A percentile compares a stretch with the other conserved stretches of the same genome.
Evolutionary conservation across 64 coral and sea anemone species (phyloP).

Genomic region (Actinia equina): DNA sequence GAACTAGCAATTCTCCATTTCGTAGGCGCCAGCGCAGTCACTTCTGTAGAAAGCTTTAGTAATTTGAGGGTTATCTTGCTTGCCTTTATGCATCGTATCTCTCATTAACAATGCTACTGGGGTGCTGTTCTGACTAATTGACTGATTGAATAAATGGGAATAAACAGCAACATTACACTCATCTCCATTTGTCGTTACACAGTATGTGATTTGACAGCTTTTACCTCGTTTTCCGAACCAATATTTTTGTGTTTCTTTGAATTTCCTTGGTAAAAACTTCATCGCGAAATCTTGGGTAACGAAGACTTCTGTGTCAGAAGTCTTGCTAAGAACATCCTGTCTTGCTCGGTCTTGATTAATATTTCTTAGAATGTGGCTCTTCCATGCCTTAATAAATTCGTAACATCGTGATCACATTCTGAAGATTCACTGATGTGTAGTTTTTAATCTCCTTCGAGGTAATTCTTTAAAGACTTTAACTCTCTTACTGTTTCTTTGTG

Average conservation of each 20-base stretch:
- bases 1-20: conserved; percentile 14
- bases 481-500: too few relatives aligned
- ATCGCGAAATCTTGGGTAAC: conserved; percentile 15
- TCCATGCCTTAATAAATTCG: conserved; percentile 14
- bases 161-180: conserved; percentile 1
- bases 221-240: conserved; percentile 7
- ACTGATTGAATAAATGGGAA: background rate
- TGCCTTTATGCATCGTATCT: background rate
- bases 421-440: too few relatives aligned
- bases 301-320: conserved; percentile 13
- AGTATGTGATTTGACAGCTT: conserved; percentile 8
- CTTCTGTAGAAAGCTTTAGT: conserved; percentile 14
- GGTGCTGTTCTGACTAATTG: background rate
- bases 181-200: background rate
- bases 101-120: background rate
- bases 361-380: conserved; percentile 10
- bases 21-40: conserved; percentile 32
- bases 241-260: conserved; percentile 19
- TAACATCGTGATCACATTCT: too few relatives aligned
- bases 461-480: too few relatives aligned
- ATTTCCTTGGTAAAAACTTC: too few relatives aligned
- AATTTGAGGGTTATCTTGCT: background rate
- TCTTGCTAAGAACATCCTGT: conserved; percentile 9
- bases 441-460: too few relatives aligned
- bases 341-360: conserved; percentile 19